Conservation (phyloP, 1,140 invertebrate genomes). For the Cephus cinctus region DNA sequence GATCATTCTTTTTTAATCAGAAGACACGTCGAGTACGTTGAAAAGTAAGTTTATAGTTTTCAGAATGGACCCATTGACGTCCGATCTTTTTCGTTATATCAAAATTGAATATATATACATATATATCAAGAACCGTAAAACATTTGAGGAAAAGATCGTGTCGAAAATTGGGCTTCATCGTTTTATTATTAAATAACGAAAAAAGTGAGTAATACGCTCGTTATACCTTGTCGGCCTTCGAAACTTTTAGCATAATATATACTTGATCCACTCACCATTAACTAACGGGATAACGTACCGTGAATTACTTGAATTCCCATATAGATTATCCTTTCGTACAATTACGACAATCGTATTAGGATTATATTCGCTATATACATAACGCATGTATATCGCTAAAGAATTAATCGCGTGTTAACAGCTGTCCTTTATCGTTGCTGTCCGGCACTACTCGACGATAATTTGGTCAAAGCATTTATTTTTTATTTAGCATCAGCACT, state of each 20-base stretch:
- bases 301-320: constrained; percentile 9
- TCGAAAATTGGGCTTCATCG: constrained; percentile 9
- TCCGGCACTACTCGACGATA: constrained; percentile 7
- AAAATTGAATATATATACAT: background rate
- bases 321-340: constrained; percentile 4
- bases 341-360: constrained; percentile 23
- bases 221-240: constrained; percentile 16
- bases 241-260: constrained; percentile 32
- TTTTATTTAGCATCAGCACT: too few species aligned
- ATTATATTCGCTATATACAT: constrained; percentile 17
- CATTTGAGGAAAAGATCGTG: constrained; percentile 1
- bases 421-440: too few species aligned
- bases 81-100: constrained; percentile 5
- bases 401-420: background rate
- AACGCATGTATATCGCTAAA: background rate
- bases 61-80: too few species aligned
- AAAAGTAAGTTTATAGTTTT: too few species aligned
- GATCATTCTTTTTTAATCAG: too few species aligned
- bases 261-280: constrained; percentile 46
- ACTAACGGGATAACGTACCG: constrained; percentile 36
- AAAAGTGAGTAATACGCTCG: constrained; percentile 5
- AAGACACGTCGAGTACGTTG: too few species aligned
- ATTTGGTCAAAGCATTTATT: constrained; percentile 26
- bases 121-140: constrained; percentile 3
- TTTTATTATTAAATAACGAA: constrained; percentile 10